Percentiles rank a stretch among this genome's conserved stretches.
Conservation (phyloP, 2,797 vertebrate genomes). For the Merluccius polli region DNA sequence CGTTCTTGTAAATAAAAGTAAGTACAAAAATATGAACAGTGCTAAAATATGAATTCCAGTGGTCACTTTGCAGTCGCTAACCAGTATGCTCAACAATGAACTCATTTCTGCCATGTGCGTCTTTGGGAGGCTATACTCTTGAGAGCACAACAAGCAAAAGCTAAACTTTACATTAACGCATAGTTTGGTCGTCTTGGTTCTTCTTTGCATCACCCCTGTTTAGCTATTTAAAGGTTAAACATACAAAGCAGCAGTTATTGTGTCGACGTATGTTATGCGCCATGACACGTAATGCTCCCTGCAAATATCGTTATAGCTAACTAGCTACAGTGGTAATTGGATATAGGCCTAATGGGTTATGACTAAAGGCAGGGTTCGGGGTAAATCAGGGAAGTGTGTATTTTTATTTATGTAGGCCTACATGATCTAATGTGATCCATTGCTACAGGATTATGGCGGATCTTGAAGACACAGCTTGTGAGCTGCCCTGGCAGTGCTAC, state of each 20-base stretch:
- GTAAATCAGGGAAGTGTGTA: not conserved
- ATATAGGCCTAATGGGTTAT: not conserved
- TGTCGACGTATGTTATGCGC: not conserved
- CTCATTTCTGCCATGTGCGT: too few species aligned
- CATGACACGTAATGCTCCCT: too few species aligned
- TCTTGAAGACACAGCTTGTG: slow-evolving; percentile 11
- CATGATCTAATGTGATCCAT: not conserved
- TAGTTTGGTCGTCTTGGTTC: not conserved
- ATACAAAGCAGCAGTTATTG: not conserved
- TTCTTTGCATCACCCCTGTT: not conserved
- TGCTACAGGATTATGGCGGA: slow-evolving; percentile 47
- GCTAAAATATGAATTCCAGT: too few species aligned
- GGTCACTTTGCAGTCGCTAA: too few species aligned
- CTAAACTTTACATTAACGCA: not conserved
- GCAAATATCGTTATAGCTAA: not conserved
- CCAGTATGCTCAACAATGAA: too few species aligned
- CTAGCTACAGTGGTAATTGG: not conserved
- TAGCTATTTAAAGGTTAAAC: not conserved
- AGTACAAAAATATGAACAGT: too few species aligned
- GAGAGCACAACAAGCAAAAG: not conserved
- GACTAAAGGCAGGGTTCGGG: not conserved
- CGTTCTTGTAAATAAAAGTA: too few species aligned
- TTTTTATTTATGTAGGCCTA: not conserved
- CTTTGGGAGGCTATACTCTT: too few species aligned
- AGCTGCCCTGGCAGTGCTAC: slow-evolving; percentile 23